Base-by-base conservation (phyloP, 1,140 invertebrate genomes). In the Elysia chlorotica region DNA sequence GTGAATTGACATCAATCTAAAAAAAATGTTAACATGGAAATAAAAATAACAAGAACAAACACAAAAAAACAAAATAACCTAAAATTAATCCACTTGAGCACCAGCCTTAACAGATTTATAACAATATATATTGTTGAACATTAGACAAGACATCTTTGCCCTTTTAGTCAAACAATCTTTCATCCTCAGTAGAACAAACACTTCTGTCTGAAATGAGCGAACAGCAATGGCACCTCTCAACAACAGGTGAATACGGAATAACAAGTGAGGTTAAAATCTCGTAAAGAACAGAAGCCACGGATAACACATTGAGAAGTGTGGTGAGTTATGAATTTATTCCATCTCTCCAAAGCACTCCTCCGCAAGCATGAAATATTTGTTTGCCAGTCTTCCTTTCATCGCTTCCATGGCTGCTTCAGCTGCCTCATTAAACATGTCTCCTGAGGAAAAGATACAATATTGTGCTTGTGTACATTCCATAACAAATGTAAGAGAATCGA, bases 351-450 rank as follows among this genome's bases (percentile, higher is more conserved):
- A 85, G 17, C 84, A 83, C 76, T 90, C 88, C 80, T 91, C 90
- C 23, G 90, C 88, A 65, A 88, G 77, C 77, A 86, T 86, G 75
- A 89, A 91, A 76, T 89, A 91, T 79, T 90, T 90, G 76, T 87
- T 89, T 17, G 90, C 90, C 59, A 91, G 79, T 65, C 89, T 84
- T 65, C 90, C 90, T 75, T 91, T 90, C 89, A 90, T 90, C 17
- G 87, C 86, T 65, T 83, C 86, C 81, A 88, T 90, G 2, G 90
- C 90, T 41, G 77, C 77, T 67, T 91, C 90, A 56, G 90, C 90
- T 37, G 90, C 90, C 71, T 86, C 81, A 67, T 80, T 89, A 79
- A 86, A 91, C 63, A 90, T 75, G 61, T 90, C 89, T 63, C 86
- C 89, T 88, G 75, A 21, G 31, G 10, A 25, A 23, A 35, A n/a